Evolutionary conservation across 1,140 invertebrate species (phyloP).

Genomic region (Drosophila ohnishii): DNA sequence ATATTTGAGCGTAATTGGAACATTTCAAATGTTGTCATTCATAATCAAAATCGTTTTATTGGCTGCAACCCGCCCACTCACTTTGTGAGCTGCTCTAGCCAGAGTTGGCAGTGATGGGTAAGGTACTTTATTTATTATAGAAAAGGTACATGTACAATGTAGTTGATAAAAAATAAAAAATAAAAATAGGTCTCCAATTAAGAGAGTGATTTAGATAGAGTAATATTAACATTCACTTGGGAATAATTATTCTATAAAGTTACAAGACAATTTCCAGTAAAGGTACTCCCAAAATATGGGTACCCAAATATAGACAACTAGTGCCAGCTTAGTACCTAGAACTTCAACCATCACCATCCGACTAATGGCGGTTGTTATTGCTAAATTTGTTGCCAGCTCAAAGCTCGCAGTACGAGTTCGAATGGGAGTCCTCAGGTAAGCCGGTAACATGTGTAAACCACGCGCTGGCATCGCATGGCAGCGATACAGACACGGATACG

Average conservation of each 20-base stretch:
- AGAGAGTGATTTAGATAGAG: neutral
- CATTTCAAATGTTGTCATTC: conserved; percentile 80
- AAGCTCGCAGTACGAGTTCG: neutral
- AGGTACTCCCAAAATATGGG: neutral
- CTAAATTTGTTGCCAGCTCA: conserved; percentile 19
- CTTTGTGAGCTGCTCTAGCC: neutral
- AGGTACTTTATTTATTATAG: neutral
- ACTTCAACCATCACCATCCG: neutral
- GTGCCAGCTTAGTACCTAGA: neutral
- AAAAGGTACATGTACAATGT: neutral
- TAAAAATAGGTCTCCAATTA: too few relatives aligned
- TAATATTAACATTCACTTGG: neutral
- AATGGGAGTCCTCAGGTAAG: conserved; percentile 30
- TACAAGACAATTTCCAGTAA: too few relatives aligned
- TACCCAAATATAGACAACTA: neutral
- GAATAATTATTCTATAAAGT: neutral
- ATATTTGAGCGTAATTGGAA: conserved; percentile 78
- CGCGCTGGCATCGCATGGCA: conserved; percentile 72
- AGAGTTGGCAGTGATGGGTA: neutral
- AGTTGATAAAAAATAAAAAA: too few relatives aligned
- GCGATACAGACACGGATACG: conserved; percentile 33
- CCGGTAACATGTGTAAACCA: conserved; percentile 70
- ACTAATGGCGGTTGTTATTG: conserved; percentile 68
- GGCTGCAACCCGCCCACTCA: conserved; percentile 25
- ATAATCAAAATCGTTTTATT: conserved; percentile 77